Base-by-base conservation (phyloP, 2,113 vertebrate genomes). In the Empidonax traillii region DNA sequence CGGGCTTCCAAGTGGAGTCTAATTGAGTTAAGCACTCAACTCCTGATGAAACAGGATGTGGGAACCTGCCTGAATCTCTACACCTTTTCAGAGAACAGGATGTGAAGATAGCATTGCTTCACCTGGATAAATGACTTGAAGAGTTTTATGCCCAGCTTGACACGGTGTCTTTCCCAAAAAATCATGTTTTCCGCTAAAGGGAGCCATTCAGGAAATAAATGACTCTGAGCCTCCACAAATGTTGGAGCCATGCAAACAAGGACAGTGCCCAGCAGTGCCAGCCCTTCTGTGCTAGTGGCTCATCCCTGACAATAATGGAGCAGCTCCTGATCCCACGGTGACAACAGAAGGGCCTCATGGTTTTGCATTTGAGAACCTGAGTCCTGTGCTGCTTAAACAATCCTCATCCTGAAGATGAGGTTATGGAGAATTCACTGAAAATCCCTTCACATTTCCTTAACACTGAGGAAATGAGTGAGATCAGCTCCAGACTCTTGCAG, bases 351-450 rank as follows among this genome's bases (percentile, higher is more conserved):
- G 0, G 4, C 88, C 79, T 81, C 1, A 0, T 53, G 76, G 41
- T 61, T 75, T 53, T 81, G 75, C 30, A 5, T 39, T 72, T 43
- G 65, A 66, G 73, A 85, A 14, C 76, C 33, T 6, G 4, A 49
- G 56, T 49, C 84, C 52, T 25, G 2, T 44, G 37, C 61, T 89
- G 86, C 28, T 89, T 19, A 53, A 94, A 92, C 53, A 56, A 58
- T 31, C 62, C 28, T 71, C n/a, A 2, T 58, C 80, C 85, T 49
- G 49, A 68, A 81, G 92, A 78, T 11, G 56, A 68, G 46, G 61
- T 80, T 81, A 16, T 53, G 83, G 73, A 96, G 88, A 87, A 90
- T 25, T 77, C 69, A 31, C 69, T 55, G 81, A 85, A 85, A 95
- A 94, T 58, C 77, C 69, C 78, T 92, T 46, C 28, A 56, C 21